A percentile compares a stretch with the other conserved stretches of the same genome.
These are phyloP conservation scores for Pristionchus arcanus DNA, from an alignment of 2,888 invertebrate species.

Conservation along the genomic window DNA sequence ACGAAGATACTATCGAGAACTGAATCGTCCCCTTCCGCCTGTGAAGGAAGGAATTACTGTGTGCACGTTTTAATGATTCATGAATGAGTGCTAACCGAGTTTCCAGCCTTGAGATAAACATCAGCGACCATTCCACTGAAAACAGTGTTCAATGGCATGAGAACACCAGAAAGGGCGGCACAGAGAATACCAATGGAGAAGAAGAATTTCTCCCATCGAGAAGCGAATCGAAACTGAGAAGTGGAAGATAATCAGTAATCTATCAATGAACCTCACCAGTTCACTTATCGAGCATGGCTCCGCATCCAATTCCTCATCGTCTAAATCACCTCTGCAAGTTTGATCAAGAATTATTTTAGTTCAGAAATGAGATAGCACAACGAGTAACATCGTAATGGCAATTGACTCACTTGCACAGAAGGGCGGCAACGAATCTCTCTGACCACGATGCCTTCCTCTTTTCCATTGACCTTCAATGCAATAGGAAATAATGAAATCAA, in stretches of 20 bases:
- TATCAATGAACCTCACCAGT: not conserved
- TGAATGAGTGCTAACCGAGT: not conserved
- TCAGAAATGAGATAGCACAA: not conserved
- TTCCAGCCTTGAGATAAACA: conserved; percentile 46
- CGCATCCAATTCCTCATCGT: not conserved
- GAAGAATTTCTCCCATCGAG: not conserved
- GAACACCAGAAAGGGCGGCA: not conserved
- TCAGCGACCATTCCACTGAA: conserved; percentile 48
- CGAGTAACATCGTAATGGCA: not conserved
- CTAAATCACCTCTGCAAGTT: conserved; percentile 13
- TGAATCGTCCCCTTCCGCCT: conserved; percentile 55
- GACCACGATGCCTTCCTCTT: conserved; percentile 29
- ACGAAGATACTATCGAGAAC: conserved; percentile 57
- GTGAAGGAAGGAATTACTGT: not conserved
- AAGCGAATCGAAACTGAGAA: conserved; percentile 49
- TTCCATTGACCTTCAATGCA: not conserved
- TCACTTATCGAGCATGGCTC: conserved; percentile 16
- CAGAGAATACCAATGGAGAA: conserved; percentile 16
- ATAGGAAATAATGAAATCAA: not conserved
- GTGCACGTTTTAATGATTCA: not conserved
- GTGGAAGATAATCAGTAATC: not conserved
- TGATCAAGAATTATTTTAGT: not conserved
- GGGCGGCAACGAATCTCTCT: conserved; percentile 2
- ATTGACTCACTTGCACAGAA: conserved; percentile 19
- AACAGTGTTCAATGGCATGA: conserved; percentile 27